Conservation (phyloP, 2,888 invertebrate species). For the Fissipunctia ypsillon region DNA sequence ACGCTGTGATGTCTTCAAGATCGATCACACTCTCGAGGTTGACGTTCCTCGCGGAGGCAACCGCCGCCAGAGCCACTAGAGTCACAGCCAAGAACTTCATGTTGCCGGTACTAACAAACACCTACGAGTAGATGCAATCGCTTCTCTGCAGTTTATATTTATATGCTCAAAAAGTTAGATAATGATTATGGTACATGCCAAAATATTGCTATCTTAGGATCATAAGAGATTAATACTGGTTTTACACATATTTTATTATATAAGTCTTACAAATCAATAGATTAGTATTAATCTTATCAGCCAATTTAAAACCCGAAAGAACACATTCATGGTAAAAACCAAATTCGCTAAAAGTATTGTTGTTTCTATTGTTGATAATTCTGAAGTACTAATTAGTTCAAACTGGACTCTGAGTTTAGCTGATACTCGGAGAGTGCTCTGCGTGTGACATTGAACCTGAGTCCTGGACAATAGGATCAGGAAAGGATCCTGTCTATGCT, state of each 20-base stretch:
- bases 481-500: background rate
- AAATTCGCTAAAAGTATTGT: background rate
- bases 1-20: constrained; percentile 61
- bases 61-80: constrained; percentile 57
- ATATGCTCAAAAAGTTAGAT: constrained; percentile 11
- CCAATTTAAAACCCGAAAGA: background rate
- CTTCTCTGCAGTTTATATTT: background rate
- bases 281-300: constrained; percentile 13
- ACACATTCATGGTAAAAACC: constrained; percentile 21
- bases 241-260: background rate
- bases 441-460: background rate
- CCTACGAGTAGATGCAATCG: background rate
- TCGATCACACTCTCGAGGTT: constrained; percentile 48
- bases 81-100: constrained; percentile 51
- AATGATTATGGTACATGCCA: background rate
- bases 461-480: background rate
- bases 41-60: constrained; percentile 47
- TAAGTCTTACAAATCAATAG: background rate
- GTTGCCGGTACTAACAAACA: constrained; percentile 8
- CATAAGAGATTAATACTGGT: constrained; percentile 6
- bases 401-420: background rate
- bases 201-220: constrained; percentile 9
- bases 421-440: background rate
- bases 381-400: no score
- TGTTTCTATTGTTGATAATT: background rate